Evolutionary conservation across 2,797 vertebrate genomes (phyloP), one percentile per base, ranked within the genome.

Genomic region (Miopithecus talapoin): DNA sequence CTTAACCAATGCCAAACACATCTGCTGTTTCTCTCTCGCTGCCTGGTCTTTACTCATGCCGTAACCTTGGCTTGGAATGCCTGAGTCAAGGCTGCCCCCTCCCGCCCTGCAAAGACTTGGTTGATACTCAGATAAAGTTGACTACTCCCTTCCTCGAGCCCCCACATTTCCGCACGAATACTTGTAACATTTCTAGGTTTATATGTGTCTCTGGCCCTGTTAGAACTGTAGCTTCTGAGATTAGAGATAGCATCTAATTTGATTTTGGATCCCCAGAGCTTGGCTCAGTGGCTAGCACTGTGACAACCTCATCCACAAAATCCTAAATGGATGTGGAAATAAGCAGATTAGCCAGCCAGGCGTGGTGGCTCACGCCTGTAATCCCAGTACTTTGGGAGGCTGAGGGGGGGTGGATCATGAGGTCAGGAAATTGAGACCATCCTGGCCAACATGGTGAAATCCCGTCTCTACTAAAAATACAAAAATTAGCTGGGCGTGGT

Each of bases 251-350:
- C 8, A 8, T 76, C 39, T 46, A 12, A 5, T 53, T 30, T 89
- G 80, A 72, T n/a, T 88, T 46, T 53, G 22, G 9, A 11, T 2
- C 24, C 61, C 74, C 26, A 26, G 0, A 83, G 59, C 79, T 76
- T n/a, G 1, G 55, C 64, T 3, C 4, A 1, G 24, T 14, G 2
- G n/a, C 1, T 10, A 36, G 57, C 16, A 24, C 57, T 2, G 33
- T 11, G 19, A 80, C 26, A 13, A 24, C 21, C 76, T 64, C 28
- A 21, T 16, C 6, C 57, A 50, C 28, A 64, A 97, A 94, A 85
- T 64, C 64, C 87, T 79, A 55, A 93, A n/a, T 53, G 59, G 84
- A 78, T 85, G 36, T 79, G 50, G 55, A 93, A 93, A 74, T 81
- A 88, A 94, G 80, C 50, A 70, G 90, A 94, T 90, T 75, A 83